Percentiles rank a stretch among this genome's conserved stretches.
phyloP scores from a whole-genome alignment of 1,140 invertebrate species.

The Diorhabda sublineata region DNA sequence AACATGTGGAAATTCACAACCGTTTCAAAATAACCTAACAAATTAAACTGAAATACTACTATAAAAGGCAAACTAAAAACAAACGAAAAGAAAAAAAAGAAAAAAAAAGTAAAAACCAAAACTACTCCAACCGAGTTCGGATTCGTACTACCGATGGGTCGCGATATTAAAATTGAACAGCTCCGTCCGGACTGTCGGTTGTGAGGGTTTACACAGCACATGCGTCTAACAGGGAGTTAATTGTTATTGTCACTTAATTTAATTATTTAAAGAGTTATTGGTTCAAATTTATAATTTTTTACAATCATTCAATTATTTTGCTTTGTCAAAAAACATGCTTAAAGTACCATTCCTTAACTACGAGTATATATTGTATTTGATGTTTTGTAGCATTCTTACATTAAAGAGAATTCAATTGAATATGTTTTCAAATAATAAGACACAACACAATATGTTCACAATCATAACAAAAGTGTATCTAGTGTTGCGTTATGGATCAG shows the following conservation, averaged over 20 bases:
- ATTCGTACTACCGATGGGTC: not conserved
- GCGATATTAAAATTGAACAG: no score
- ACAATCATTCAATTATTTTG: no score
- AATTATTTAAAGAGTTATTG: not conserved
- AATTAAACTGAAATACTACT: not conserved
- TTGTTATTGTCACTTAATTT: not conserved
- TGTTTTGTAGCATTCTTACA: no score
- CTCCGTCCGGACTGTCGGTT: not conserved
- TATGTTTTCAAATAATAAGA: no score
- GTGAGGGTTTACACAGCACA: not conserved
- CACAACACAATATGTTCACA: no score
- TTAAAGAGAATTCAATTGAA: no score
- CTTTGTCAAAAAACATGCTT: no score
- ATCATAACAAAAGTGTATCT: no score
- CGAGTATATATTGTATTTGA: no score
- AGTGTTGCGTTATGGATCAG: no score
- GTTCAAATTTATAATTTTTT: no score
- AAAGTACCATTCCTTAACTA: no score
- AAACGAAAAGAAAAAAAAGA: not conserved
- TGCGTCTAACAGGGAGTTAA: not conserved
- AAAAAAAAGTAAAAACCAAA: not conserved
- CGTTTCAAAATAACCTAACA: not conserved
- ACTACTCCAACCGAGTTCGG: not conserved
- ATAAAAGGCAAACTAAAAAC: constrained; percentile 1
- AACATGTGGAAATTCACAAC: constrained; percentile 2